phyloP scores from a whole-genome alignment of 2,888 invertebrate species.

The Hemithea aestivaria region DNA sequence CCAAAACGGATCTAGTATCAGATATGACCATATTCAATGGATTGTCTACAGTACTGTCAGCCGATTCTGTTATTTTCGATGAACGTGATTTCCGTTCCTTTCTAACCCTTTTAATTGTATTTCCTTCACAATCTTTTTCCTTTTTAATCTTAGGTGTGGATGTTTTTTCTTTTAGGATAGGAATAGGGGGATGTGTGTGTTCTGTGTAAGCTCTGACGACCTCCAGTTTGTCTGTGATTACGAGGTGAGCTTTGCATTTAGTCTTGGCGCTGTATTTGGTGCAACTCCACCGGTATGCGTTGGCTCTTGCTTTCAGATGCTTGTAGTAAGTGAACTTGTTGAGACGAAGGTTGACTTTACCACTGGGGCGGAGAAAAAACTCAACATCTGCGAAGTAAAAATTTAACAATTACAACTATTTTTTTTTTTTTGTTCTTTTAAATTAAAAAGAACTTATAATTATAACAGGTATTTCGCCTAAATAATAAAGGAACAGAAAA shows the following conservation, averaged over 20 bases:
- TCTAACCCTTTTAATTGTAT: too few relatives aligned
- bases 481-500: too few relatives aligned
- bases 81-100: too few relatives aligned
- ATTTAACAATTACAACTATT: too few relatives aligned
- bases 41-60: too few relatives aligned
- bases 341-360: conserved; percentile 61
- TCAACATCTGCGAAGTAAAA: conserved; percentile 38
- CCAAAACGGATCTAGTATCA: background rate
- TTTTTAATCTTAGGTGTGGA: background rate
- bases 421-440: too few relatives aligned
- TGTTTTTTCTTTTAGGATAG: conserved; percentile 41
- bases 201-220: conserved; percentile 57
- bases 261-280: conserved; percentile 63
- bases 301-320: conserved; percentile 58
- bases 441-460: too few relatives aligned
- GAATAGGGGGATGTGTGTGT: conserved; percentile 57
- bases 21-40: too few relatives aligned
- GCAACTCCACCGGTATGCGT: conserved; percentile 67
- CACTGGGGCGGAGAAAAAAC: conserved; percentile 64
- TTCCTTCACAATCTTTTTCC: too few relatives aligned
- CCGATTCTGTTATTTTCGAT: too few relatives aligned
- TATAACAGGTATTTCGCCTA: too few relatives aligned
- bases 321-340: conserved; percentile 69
- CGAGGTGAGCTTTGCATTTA: conserved; percentile 65
- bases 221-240: conserved; percentile 62